These are phyloP conservation scores for Siderastrea siderea DNA, from an alignment of 92 coral and sea anemone species.

Conservation along the genomic window DNA sequence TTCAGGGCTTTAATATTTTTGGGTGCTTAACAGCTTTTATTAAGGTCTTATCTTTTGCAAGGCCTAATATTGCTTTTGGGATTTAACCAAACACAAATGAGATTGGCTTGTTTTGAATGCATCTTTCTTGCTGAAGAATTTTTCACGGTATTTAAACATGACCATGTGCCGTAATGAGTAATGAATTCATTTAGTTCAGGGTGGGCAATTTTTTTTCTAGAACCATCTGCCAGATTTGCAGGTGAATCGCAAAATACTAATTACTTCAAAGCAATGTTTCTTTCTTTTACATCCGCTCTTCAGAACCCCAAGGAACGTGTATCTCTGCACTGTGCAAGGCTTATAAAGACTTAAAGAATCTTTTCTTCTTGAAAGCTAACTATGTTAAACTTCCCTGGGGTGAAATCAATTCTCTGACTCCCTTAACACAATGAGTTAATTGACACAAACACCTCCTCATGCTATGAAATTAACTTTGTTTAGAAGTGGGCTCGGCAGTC, in stretches of 20 bases:
- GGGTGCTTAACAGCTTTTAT: conserved; percentile 25
- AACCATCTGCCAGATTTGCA: conserved; percentile 40
- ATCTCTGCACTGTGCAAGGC: neutral
- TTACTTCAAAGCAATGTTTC: neutral
- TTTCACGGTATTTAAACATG: conserved; percentile 32
- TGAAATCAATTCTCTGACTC: conserved; percentile 29
- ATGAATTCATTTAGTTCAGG: conserved; percentile 4
- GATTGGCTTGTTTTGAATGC: conserved; percentile 46
- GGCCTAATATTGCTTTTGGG: conserved; percentile 41
- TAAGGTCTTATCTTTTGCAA: conserved; percentile 33
- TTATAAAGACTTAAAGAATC: neutral
- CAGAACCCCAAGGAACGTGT: neutral
- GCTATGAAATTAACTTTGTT: conserved; percentile 51
- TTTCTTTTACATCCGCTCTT: neutral
- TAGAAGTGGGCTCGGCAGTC: conserved; percentile 18
- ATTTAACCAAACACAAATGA: conserved; percentile 26
- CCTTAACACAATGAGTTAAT: conserved; percentile 60
- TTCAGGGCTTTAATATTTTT: conserved; percentile 34
- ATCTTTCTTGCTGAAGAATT: conserved; percentile 38
- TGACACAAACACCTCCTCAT: conserved; percentile 41
- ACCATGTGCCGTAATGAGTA: conserved; percentile 25
- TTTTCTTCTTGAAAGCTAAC: conserved; percentile 20
- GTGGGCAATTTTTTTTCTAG: conserved; percentile 8
- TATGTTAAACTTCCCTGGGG: conserved; percentile 43
- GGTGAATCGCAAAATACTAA: conserved; percentile 1